Conservation (phyloP, 2,797 vertebrate species). For the Brachymystax lenok region DNA sequence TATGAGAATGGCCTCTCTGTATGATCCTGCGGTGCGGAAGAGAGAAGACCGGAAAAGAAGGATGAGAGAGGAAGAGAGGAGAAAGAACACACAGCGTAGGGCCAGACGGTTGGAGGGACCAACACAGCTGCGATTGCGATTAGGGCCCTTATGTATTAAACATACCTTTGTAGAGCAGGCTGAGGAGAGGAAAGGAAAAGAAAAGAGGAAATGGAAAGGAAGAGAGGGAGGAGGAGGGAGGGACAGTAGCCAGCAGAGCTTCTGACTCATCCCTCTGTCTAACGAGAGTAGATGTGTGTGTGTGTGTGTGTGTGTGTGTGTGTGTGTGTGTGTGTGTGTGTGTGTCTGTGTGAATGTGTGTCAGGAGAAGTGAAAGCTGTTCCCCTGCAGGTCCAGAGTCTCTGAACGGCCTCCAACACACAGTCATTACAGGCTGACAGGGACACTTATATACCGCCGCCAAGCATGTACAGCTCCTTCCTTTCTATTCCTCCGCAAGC, state of each 20-base stretch:
- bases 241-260: constrained; percentile 54
- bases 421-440: not conserved
- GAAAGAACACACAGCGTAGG: not conserved
- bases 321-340: not conserved
- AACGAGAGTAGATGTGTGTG: not conserved
- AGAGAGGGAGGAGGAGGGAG: constrained; percentile 2
- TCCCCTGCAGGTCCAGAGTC: not conserved
- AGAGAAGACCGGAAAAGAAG: constrained; percentile 11
- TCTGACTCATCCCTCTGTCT: constrained; percentile 53
- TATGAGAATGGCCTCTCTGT: constrained; percentile 31
- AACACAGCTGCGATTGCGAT: constrained; percentile 69
- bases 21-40: constrained; percentile 3
- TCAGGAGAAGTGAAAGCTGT: not conserved
- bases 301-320: not conserved
- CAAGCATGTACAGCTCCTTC: not conserved
- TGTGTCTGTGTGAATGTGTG: not conserved
- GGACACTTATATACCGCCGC: not conserved
- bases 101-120: not conserved
- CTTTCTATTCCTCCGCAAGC: constrained; percentile 45
- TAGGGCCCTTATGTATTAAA: constrained; percentile 70
- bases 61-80: constrained; percentile 36
- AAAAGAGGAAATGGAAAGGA: constrained; percentile 44
- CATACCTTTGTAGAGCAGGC: constrained; percentile 57
- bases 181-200: constrained; percentile 28
- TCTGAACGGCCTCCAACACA: not conserved